Evolutionary conservation across 2,113 vertebrate genomes (phyloP).

Genomic region (Nothobranchius kuhntae): DNA sequence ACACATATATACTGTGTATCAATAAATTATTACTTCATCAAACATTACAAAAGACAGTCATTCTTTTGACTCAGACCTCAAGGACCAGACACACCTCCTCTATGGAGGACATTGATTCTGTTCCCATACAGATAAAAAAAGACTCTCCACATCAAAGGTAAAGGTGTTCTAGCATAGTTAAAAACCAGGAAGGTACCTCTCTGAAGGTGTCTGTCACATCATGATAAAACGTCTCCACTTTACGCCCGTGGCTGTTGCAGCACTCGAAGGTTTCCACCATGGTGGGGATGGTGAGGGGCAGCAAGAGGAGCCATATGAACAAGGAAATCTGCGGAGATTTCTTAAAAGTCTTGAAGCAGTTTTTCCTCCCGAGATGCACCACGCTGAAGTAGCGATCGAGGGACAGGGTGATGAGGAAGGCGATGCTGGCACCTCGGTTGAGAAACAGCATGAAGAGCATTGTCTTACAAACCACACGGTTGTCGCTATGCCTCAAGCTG

Average conservation of each 20-base stretch:
- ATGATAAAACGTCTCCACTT: background rate
- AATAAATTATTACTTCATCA: too few species aligned
- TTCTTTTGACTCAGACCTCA: too few species aligned
- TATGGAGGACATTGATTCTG: too few species aligned
- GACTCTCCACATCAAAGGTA: too few species aligned
- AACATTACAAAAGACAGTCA: too few species aligned
- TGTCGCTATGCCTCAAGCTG: constrained; percentile 58
- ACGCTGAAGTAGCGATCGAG: constrained; percentile 82
- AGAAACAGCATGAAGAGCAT: constrained; percentile 80
- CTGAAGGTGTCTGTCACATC: constrained; percentile 49
- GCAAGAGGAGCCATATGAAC: constrained; percentile 73
- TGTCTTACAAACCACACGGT: constrained; percentile 54
- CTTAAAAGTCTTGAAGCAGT: constrained; percentile 69
- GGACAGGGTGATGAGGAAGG: constrained; percentile 80
- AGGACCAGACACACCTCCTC: too few species aligned
- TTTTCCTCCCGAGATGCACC: constrained; percentile 73
- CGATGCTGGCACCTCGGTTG: constrained; percentile 79
- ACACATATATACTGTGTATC: too few species aligned
- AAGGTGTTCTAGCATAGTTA: too few species aligned
- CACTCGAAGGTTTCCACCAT: constrained; percentile 73
- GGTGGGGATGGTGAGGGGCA: constrained; percentile 72
- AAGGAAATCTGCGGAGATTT: constrained; percentile 60
- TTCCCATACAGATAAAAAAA: too few species aligned
- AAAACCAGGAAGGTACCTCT: constrained; percentile 35
- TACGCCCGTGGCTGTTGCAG: constrained; percentile 67